Evolutionary conservation across 2,888 invertebrate species (phyloP).

Genomic region (Nymphalis urticae): DNA sequence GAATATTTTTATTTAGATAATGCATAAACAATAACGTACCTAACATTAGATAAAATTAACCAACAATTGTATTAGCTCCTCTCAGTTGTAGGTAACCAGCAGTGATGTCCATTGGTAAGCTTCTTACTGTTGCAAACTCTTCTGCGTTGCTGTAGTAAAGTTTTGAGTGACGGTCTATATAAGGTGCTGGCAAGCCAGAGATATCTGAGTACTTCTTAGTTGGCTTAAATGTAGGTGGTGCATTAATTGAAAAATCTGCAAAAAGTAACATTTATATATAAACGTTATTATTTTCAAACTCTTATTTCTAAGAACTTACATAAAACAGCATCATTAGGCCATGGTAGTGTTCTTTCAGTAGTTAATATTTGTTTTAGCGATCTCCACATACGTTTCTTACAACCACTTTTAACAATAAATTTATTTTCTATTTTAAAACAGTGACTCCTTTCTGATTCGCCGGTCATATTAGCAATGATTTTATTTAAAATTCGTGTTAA

Average conservation of each 20-base stretch:
- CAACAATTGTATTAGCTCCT: slow-evolving; percentile 90
- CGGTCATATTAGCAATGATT: slow-evolving; percentile 51
- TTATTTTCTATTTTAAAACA: slow-evolving; percentile 76
- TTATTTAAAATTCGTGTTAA: background rate
- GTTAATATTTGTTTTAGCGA: slow-evolving; percentile 93
- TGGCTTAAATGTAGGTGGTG: slow-evolving; percentile 94
- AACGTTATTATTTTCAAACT: too few relatives aligned
- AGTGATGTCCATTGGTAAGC: slow-evolving; percentile 94
- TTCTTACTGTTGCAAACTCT: slow-evolving; percentile 92
- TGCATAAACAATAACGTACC: too few relatives aligned
- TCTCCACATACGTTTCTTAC: slow-evolving; percentile 92
- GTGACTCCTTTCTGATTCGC: slow-evolving; percentile 61
- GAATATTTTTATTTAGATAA: background rate
- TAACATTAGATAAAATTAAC: slow-evolving; percentile 59
- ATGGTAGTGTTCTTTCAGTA: slow-evolving; percentile 88
- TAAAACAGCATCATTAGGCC: slow-evolving; percentile 88
- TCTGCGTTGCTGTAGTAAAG: slow-evolving; percentile 92
- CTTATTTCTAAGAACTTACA: slow-evolving; percentile 79
- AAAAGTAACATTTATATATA: slow-evolving; percentile 30
- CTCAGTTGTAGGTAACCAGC: slow-evolving; percentile 93
- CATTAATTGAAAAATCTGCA: slow-evolving; percentile 92
- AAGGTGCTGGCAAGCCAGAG: slow-evolving; percentile 92
- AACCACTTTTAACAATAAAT: slow-evolving; percentile 80
- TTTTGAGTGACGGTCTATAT: slow-evolving; percentile 95
- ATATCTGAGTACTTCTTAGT: slow-evolving; percentile 97